A percentile compares a stretch with the other conserved stretches of the same genome.
phyloP scores from a whole-genome alignment of 2,888 invertebrate species.

The Drosophila algonquin region DNA sequence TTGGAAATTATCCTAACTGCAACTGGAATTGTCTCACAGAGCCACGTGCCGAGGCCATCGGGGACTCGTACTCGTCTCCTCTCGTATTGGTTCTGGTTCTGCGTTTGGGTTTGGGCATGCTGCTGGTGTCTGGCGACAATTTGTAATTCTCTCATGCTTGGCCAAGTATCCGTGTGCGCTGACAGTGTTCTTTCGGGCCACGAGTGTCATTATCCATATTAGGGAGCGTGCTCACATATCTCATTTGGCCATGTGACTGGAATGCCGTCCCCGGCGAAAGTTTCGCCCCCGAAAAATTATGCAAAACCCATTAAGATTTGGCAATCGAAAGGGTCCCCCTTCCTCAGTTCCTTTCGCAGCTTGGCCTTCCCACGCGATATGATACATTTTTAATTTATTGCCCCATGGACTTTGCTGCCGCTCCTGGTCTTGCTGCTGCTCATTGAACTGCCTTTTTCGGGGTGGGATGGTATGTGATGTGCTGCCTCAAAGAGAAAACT shows the following conservation, averaged over 20 bases:
- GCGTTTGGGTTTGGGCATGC: slow-evolving; percentile 3
- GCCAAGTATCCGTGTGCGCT: slow-evolving; percentile 18
- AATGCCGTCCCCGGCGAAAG: slow-evolving; percentile 52
- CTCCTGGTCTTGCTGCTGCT: slow-evolving; percentile 16
- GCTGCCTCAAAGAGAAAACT: slow-evolving; percentile 45
- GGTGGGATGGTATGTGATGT: slow-evolving; percentile 21
- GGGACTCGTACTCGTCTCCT: slow-evolving; percentile 18
- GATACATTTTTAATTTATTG: slow-evolving; percentile 59
- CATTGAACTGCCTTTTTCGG: slow-evolving; percentile 34
- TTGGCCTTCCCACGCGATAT: slow-evolving; percentile 37
- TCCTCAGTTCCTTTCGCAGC: slow-evolving; percentile 6
- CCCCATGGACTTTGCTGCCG: slow-evolving; percentile 45
- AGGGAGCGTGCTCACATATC: slow-evolving; percentile 46
- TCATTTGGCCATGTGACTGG: slow-evolving; percentile 65
- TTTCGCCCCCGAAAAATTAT: slow-evolving; percentile 53
- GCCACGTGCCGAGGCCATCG: slow-evolving; percentile 56
- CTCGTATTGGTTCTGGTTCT: neutral
- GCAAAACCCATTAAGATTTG: slow-evolving; percentile 35
- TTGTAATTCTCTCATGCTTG: slow-evolving; percentile 66
- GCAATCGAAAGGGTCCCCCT: slow-evolving; percentile 32
- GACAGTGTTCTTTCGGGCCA: slow-evolving; percentile 33
- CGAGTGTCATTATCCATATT: slow-evolving; percentile 54
- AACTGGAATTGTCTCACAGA: slow-evolving; percentile 63
- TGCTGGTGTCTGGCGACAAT: slow-evolving; percentile 49
- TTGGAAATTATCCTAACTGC: slow-evolving; percentile 66